Evolutionary conservation across 35 echinoderm and acorn worm genomes (phyloP), one percentile per base, ranked within the genome.

Genomic region (Apostichopus japonicus): DNA sequence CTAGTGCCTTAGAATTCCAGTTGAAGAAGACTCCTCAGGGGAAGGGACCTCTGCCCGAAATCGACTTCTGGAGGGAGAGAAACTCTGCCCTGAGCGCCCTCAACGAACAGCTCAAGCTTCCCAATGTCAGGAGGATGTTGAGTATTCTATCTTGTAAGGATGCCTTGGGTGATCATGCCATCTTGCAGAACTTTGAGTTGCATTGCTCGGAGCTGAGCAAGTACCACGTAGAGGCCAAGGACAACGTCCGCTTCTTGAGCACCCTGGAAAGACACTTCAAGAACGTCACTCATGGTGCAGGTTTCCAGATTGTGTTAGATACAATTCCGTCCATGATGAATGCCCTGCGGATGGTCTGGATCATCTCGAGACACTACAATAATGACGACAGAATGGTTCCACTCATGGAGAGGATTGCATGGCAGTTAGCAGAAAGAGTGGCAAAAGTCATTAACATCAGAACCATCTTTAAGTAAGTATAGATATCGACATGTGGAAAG

Each of bases 241-340:
- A 99, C 84, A 99, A 99, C 80, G 97, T 99, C 10, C 95, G 97
- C 10, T 99, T 99, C 79, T 86, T 99, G 54, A 96, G 95, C 78
- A 99, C 97, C 23, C 89, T 99, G 7, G 97, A 99, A 56, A 93
- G 97, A 72, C 97, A 99, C 82, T 99, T 99, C 58, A 99, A 99
- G 92, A 99, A 99, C 63, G 72, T 99, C 54, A 99, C 97, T 19
- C 97, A 99, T 80, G 97, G 97, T 15, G 97, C 97, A 55, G 95
- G 97, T 5, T 99, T 99, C 27, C 93, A 96, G 91, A 95, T 99
- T 59, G 97, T 99, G 7, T 87, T 99, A 19, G 97, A 99, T 83
- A 96, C 97, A 2, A 96, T 99, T 77, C 97, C 97, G 11, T 96
- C 97, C 57, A 99, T 99, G 97, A 99, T 99, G 97, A 99, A 96